Base-by-base conservation (phyloP, 2,113 vertebrate species). In the Scomber scombrus region DNA sequence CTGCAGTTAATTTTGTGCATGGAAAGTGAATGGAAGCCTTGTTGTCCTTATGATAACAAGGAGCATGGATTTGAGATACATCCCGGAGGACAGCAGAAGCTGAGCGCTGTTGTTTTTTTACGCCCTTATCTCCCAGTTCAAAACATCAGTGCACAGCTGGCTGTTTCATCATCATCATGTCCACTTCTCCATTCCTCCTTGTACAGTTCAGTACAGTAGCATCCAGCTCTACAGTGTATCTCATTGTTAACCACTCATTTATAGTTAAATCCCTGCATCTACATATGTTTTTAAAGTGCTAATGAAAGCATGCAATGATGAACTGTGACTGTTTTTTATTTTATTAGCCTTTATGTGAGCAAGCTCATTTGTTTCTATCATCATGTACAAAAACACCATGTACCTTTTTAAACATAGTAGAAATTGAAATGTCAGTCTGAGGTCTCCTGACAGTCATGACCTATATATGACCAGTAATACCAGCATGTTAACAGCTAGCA, bases 401-500 rank as follows among this genome's bases (percentile, higher is more conserved):
- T 3, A 29, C 21, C 50, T 34, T 40, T 40, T 16, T 7, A 55
- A 56, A 58, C 40, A 14, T 16, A 49, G 11, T 46, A 67, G 5
- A 34, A 12, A 29, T 19, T 77, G 8, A 52, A 54, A 61, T 61
- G 16, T 71, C 60, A 13, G 13, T 54, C 4, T 66, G 19, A 3
- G 5, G 40, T n/a, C n/a, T 21, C 3, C 15, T 10, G 13, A 50
- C 50, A 67, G 26, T 65, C 11, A 3, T 54, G 19, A 65, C 12
- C 13, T 57, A 0, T n/a, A 6, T 50, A 40, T 40, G 34, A 40
- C 9, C 6, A n/a, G 52, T n/a, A 26, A 34, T 50, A 13, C 58
- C 1, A 47, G 40, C 43, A 12, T 31, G 64, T 64, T 18, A 60
- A 61, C 81, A 73, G 78, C 46, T 45, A 51, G 72, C 77, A 78